Base-by-base conservation (phyloP, 2,888 invertebrate species). In the Drosophila planitibia region DNA sequence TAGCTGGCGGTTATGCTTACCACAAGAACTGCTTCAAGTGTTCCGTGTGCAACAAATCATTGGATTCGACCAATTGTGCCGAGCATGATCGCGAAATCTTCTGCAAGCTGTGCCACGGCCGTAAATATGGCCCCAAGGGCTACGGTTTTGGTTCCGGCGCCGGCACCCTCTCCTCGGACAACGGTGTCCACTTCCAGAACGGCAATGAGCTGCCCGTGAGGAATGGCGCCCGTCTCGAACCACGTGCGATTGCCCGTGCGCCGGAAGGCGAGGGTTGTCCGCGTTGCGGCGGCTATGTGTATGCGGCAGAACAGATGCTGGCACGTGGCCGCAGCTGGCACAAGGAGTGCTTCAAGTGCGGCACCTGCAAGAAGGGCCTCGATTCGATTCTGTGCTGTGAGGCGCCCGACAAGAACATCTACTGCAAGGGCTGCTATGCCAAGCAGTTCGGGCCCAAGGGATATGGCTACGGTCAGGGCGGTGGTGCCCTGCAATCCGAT, bases 371-470 rank as follows among this genome's bases (percentile, higher is more conserved):
- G 91, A 98, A 97, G 95, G 95, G 97, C 93, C 95, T 98, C 95
- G 97, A 98, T 95, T 98, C 98, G 85, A 96, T 97, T 92, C 97
- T 96, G 95, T 97, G 97, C 95, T 97, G 97, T 94, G 98, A 98
- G 94, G 98, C 97, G 92, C 97, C 98, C 91, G 98, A 98, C 94
- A 97, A 97, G 95, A 97, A 98, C 93, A 97, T 98, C 95, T 99
- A 98, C 95, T 99, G 99, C 95, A 98, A 97, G 97, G 97, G 98
- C 93, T 99, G 99, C 96, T 99, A 99, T 95, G 97, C 96, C 93
- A 98, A 98, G 96, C 97, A 96, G 95, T 99, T 97, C 95, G 99
- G 99, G 91, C 99, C 99, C 92, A 98, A 97, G 95, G 98, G 98
- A 94, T 98, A 98, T 94, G 99, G 98, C 92, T 99, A 98, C 94